Base-by-base conservation (phyloP, 1,140 invertebrate genomes). In the Tribolium madens region DNA sequence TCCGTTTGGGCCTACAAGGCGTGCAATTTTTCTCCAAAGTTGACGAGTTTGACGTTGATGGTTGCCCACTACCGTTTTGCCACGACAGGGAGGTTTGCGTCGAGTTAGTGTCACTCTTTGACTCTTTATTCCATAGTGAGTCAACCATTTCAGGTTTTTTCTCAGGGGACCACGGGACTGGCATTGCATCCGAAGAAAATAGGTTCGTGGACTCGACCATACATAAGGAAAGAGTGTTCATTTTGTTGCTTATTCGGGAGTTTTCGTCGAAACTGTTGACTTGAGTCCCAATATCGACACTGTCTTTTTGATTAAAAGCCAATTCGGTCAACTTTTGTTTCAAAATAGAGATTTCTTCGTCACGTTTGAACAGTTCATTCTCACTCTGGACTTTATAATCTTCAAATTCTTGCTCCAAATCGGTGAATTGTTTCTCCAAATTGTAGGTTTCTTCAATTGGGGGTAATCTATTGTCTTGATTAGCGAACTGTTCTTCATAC, bases 401-500 rank as follows among this genome's bases (percentile, higher is more conserved):
- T 21, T 91, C 89, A 80, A 90, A 91, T 83, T 94, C 93, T 6
- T 91, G 90, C 83, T 94, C 92, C 2, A 94, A 85, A 81, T 93
- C 91, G 0, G 88, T 88, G 80, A 93, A 92, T 86, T 93, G 89
- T 81, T 91, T 91, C 84, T 96, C 94, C 17, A 95, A 86, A 80
- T 89, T 90, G 57, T 89, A 89, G 72, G 89, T 91, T 85, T 95
- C 94, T 80, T 93, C 92, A 77, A 95, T 95, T 1, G 94, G 91
- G 6, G 92, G 92, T 50, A 95, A 86, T 10, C 90, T 86, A 18
- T 84, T 81, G 60, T 87, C 86, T 64, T 88, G 87, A 2, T 81
- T 79, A 79, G 89, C 88, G 83, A 93, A 93, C 83, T 94, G 90
- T 76, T 94, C 92, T 83, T 95, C 94, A 79, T 95, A 95, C 79